Base-by-base conservation (phyloP, 1,140 invertebrate genomes). In the Andrena cerasifolii region DNA sequence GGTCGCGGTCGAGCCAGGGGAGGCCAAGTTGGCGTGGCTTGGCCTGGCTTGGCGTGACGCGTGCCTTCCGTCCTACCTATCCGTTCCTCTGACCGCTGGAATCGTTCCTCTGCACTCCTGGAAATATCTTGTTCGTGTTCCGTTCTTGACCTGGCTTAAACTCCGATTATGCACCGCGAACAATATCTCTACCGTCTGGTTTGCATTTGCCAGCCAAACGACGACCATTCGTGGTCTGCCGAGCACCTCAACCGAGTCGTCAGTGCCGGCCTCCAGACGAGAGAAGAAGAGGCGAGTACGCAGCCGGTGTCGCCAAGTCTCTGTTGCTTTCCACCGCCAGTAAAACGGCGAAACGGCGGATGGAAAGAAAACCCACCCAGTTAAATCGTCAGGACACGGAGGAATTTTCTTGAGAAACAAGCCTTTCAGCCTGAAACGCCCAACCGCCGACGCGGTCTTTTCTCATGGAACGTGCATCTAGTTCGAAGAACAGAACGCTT, bases 181-280 rank as follows among this genome's bases (percentile, higher is more conserved):
- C 89, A 88, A 88, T 87, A 87, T 83, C 83, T 89, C 67, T 72
- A 43, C 86, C 77, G 79, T 77, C 87, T 83, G 80, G 87, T 90
- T 90, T 87, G 81, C 85, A 90, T 90, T 89, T 66, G 76, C 78
- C 86, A 75, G 80, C 82, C 82, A 87, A 88, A 87, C 85, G 86
- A 73, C 84, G 86, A 73, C 84, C 84, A 88, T 90, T 89, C 86
- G 86, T 77, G 87, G 86, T 89, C 82, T 75, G 82, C 74, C 86
- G 77, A 89, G 81, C 88, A 85, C 78, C 79, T 10, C n/a, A n/a
- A n/a, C n/a, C n/a, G n/a, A n/a, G n/a, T n/a, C n/a, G n/a, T n/a
- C n/a, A n/a, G n/a, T n/a, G n/a, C n/a, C n/a, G n/a, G n/a, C n/a
- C n/a, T n/a, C n/a, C n/a, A n/a, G n/a, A n/a, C n/a, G n/a, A n/a